Base-by-base conservation (phyloP, 2,888 invertebrate species). In the Timema cristinae region DNA sequence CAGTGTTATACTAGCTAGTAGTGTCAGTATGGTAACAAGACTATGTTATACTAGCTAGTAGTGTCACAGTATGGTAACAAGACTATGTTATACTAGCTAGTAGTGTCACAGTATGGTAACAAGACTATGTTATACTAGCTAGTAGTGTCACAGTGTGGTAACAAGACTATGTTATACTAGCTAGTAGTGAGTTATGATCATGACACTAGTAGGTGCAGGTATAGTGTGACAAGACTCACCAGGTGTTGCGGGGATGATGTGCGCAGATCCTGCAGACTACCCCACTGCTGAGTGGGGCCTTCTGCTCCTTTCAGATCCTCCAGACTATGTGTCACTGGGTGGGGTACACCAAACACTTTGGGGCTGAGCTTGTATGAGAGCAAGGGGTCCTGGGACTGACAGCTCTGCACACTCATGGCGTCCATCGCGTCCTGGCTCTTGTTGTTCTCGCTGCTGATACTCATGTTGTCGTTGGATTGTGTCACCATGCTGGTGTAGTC, bases 231-330 rank as follows among this genome's bases (percentile, higher is more conserved):
- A 11, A 48, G 48, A 72, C 73, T 75, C 68, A 75, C 74, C 72
- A 67, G 66, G 47, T 71, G 66, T 32, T 72, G 63, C 13, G 73
- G 71, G 11, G 75, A 72, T 11, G 59, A 15, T 72, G 83, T 82
- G 75, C 87, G 84, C 79, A 87, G 86, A 77, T 90, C 89, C 77
- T 90, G 90, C 67, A 91, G 81, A 79, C 90, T 90, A 48, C 89
- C 88, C 85, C 88, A 89, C 15, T 82, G 80, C 6, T 73, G 73
- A n/a, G 69, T 73, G 49, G 49, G 32, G 48, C 32, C 67, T 77
- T 80, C 76, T 7, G 77, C 78, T 6, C 80, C 78, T 74, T 82
- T 83, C 10, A 83, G 74, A 74, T 83, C 81, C 74, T 83, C 83
- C 73, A 83, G 77, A 73, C 83, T 84, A 74, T 83, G 83, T 9